phyloP scores from a whole-genome alignment of 2,888 invertebrate species.

The Chloroclystis v-ata region DNA sequence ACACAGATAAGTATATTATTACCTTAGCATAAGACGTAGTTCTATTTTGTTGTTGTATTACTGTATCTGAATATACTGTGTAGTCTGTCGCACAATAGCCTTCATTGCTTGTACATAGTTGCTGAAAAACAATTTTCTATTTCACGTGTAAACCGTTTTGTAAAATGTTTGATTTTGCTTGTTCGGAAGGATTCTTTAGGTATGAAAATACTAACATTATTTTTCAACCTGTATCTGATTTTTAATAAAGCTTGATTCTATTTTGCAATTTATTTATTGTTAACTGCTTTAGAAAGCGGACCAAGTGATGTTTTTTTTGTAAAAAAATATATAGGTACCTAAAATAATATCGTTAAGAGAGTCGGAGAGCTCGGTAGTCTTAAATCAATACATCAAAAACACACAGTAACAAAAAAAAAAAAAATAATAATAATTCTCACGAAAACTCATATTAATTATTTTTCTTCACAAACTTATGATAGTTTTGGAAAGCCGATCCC shows the following conservation, averaged over 20 bases:
- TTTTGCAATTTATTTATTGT: neutral
- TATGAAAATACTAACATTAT: neutral
- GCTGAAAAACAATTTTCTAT: conserved; percentile 24
- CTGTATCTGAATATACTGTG: conserved; percentile 3
- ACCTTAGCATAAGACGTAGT: neutral
- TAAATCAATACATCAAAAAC: too few species aligned
- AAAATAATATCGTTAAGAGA: too few species aligned
- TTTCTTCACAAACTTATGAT: neutral
- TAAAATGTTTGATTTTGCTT: conserved; percentile 24
- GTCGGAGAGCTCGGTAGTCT: too few species aligned
- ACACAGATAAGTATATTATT: too few species aligned
- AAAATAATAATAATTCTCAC: too few species aligned
- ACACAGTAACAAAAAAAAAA: too few species aligned
- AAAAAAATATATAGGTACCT: too few species aligned
- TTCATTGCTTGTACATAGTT: conserved; percentile 27
- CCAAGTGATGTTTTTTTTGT: neutral
- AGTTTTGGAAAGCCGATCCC: conserved; percentile 42
- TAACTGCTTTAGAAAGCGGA: neutral
- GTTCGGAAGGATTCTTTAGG: conserved; percentile 6
- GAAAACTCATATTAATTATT: too few species aligned
- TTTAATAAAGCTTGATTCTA: neutral
- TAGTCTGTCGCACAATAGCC: conserved; percentile 29
- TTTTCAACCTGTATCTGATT: too few species aligned
- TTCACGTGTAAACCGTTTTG: conserved; percentile 14
- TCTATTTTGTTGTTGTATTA: neutral